Conservation (phyloP, 2,113 vertebrate species). For the Otocyon megalotis region DNA sequence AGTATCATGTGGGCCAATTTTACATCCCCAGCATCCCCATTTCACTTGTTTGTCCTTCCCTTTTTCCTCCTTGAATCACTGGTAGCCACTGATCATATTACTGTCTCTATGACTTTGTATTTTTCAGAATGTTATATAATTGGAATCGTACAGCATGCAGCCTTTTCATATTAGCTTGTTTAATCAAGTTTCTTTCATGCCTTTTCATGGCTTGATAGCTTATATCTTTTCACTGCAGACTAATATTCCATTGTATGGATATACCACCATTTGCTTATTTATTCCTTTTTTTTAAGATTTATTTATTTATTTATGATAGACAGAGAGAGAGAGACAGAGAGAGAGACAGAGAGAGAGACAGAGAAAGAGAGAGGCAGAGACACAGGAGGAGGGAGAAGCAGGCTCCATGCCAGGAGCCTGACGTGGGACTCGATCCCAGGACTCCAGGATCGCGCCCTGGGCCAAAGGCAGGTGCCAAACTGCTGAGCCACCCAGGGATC, state of each 20-base stretch:
- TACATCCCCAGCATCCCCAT: background rate
- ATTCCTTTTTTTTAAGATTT: background rate
- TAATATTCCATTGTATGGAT: background rate
- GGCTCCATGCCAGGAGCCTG: too few species aligned
- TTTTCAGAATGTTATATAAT: background rate
- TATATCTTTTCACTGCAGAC: background rate
- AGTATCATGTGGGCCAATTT: background rate
- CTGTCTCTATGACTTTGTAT: background rate
- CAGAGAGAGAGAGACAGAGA: too few species aligned
- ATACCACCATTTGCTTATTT: background rate
- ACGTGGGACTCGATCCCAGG: too few species aligned
- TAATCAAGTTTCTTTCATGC: background rate
- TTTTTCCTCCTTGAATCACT: background rate
- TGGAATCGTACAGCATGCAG: background rate
- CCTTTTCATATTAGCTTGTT: background rate
- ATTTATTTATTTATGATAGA: too few species aligned
- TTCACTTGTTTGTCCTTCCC: background rate
- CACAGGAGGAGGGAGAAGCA: too few species aligned
- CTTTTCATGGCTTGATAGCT: background rate
- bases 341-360: too few species aligned
- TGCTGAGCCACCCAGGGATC: too few species aligned
- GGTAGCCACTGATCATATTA: background rate
- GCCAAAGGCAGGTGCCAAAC: too few species aligned
- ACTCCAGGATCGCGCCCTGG: too few species aligned
- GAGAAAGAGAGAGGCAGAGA: too few species aligned